These are phyloP conservation scores for Ateles fusciceps DNA, from an alignment of 2,797 vertebrate species.

Conservation along the genomic window DNA sequence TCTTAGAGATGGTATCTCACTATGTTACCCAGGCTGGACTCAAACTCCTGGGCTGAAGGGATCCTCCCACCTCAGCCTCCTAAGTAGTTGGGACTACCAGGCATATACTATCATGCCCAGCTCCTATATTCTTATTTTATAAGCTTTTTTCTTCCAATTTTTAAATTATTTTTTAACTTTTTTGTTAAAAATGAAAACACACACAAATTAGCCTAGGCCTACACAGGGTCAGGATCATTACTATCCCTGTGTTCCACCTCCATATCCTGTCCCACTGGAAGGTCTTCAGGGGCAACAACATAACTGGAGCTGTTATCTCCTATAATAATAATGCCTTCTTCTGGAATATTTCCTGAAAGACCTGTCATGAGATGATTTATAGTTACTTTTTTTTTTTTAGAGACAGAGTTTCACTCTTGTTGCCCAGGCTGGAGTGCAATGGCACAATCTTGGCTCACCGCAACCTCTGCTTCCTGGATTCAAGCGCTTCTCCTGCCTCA, in stretches of 20 bases:
- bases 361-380: not conserved
- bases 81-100: not conserved
- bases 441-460: not conserved
- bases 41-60: not conserved
- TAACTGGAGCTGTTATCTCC: not conserved
- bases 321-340: not conserved
- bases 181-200: not conserved
- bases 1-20: not conserved
- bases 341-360: not conserved
- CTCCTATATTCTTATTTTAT: not conserved
- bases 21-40: not conserved
- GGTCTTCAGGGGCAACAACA: not conserved
- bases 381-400: not conserved
- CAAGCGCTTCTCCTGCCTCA: not conserved
- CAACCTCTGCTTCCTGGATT: not conserved
- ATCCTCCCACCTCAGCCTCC: not conserved
- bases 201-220: not conserved
- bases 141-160: not conserved
- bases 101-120: not conserved
- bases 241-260: not conserved
- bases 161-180: not conserved
- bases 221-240: not conserved
- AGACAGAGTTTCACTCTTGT: not conserved
- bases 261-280: not conserved
- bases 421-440: not conserved